A percentile compares a stretch with the other conserved stretches of the same genome.
Conservation (phyloP, 2,113 vertebrate species). For the Chauna torquata region DNA sequence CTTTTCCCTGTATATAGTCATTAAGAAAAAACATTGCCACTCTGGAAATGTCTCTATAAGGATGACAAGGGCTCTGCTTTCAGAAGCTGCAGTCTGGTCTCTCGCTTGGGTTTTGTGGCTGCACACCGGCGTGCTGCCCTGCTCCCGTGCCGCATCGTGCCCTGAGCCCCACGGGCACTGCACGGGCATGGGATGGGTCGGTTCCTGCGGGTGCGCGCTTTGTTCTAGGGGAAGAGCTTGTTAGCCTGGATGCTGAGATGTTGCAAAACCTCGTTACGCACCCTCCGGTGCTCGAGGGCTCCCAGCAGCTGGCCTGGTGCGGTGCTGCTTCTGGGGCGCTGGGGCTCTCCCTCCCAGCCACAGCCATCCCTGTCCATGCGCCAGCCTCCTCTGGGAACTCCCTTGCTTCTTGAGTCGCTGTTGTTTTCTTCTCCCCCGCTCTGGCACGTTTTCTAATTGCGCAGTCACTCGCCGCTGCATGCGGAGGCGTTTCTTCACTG, state of each 20-base stretch:
- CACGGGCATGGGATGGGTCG: accelerated
- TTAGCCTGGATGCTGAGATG: background rate
- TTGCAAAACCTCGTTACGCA: background rate
- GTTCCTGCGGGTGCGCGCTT: background rate
- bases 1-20: background rate
- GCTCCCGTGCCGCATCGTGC: background rate
- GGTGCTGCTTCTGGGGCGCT: accelerated
- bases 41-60: background rate
- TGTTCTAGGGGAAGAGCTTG: background rate
- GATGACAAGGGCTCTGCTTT: background rate
- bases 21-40: conserved; percentile 1
- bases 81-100: background rate
- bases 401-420: accelerated
- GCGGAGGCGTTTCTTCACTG: background rate
- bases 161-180: background rate
- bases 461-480: accelerated
- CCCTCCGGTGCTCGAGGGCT: background rate
- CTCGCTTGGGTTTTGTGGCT: background rate
- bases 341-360: background rate
- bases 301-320: background rate
- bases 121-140: accelerated
- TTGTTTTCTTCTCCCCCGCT: background rate
- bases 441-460: background rate
- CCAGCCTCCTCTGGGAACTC: background rate
- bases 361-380: background rate